Percentiles rank a stretch among this genome's conserved stretches.
These are phyloP conservation scores for Labroides dimidiatus DNA, from an alignment of 2,797 vertebrate species.

Conservation along the genomic window DNA sequence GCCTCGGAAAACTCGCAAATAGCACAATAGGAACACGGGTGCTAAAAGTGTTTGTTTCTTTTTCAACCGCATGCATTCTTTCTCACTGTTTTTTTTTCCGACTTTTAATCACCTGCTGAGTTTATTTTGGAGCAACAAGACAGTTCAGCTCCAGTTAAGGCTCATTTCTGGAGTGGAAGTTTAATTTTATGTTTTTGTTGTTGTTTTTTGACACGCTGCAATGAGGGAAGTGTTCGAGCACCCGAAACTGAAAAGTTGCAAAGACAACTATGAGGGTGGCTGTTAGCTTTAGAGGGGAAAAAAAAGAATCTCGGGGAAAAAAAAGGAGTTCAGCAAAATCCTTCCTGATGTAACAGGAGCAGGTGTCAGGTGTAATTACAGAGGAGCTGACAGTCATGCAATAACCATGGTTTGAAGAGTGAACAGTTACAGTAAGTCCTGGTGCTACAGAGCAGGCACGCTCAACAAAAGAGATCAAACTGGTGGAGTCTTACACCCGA, in stretches of 20 bases:
- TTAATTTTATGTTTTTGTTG: neutral
- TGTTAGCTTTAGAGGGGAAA: neutral
- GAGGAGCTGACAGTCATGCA: conserved; percentile 14
- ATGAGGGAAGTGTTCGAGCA: neutral
- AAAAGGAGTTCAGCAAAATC: neutral
- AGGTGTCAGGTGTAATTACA: conserved; percentile 36
- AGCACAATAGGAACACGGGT: too few relatives aligned
- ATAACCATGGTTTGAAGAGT: conserved; percentile 3
- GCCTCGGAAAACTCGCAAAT: too few relatives aligned
- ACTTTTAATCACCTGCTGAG: too few relatives aligned
- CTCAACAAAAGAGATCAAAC: conserved; percentile 3
- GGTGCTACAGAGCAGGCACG: neutral
- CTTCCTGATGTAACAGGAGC: conserved; percentile 12
- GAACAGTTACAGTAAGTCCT: conserved; percentile 1
- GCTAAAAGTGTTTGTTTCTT: too few relatives aligned
- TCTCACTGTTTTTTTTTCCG: too few relatives aligned
- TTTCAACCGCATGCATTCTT: too few relatives aligned
- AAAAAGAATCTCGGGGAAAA: neutral
- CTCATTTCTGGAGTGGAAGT: too few relatives aligned
- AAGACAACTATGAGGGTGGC: neutral
- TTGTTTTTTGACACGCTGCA: neutral
- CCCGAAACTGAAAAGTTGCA: neutral
- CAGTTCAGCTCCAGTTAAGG: too few relatives aligned
- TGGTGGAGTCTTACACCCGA: neutral
- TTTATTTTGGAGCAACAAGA: too few relatives aligned